These are phyloP conservation scores for Crenuchus spilurus DNA, from an alignment of 2,797 vertebrate genomes.

Conservation along the genomic window DNA sequence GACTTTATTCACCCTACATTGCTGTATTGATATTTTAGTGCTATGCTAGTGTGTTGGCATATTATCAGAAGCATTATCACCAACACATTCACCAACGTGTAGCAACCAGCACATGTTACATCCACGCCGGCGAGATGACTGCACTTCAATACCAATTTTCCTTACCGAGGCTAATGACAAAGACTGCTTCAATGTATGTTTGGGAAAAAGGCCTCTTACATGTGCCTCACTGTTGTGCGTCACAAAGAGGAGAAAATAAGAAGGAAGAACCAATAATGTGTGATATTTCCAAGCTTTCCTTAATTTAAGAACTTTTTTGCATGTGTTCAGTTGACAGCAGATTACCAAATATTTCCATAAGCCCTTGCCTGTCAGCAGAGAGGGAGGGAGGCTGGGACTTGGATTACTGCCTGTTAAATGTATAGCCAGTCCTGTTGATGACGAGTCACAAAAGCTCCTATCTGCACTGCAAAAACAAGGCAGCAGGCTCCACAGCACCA, in stretches of 20 bases:
- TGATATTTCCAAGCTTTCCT: slow-evolving; percentile 28
- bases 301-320: slow-evolving; percentile 19
- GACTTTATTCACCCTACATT: not conserved
- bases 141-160: slow-evolving; percentile 40
- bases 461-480: slow-evolving; percentile 4
- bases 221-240: slow-evolving; percentile 1
- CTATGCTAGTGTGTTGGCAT: not conserved
- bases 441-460: slow-evolving; percentile 1
- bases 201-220: slow-evolving; percentile 1
- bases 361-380: slow-evolving; percentile 32
- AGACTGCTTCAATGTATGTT: slow-evolving; percentile 27
- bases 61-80: slow-evolving; percentile 35
- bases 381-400: slow-evolving; percentile 15
- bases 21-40: slow-evolving; percentile 3
- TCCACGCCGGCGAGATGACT: slow-evolving; percentile 35
- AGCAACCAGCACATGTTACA: slow-evolving; percentile 18
- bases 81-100: slow-evolving; percentile 27
- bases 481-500: not conserved
- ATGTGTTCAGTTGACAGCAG: slow-evolving; percentile 32
- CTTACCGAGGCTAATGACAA: slow-evolving; percentile 40
- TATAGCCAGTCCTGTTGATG: slow-evolving; percentile 2
- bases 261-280: slow-evolving; percentile 6
- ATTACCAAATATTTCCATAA: slow-evolving; percentile 44
- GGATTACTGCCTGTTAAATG: slow-evolving; percentile 46
- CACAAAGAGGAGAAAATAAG: slow-evolving; percentile 14